These are phyloP conservation scores for Phragmatobia fuliginosa DNA, from an alignment of 2,888 invertebrate genomes.

Conservation along the genomic window DNA sequence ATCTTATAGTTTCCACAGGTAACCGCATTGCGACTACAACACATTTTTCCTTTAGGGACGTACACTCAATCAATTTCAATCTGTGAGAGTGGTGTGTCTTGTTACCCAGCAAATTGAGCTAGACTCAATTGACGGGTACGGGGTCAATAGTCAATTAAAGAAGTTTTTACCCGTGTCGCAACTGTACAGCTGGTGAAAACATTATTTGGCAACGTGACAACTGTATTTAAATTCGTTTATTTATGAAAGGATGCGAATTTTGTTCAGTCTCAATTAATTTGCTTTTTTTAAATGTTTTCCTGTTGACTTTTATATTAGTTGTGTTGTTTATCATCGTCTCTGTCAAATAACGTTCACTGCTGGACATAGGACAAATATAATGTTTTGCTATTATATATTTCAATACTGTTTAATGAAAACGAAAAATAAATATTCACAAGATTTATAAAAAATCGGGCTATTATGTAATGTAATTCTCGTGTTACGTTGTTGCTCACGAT, in stretches of 20 bases:
- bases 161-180: constrained; percentile 53
- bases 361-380: no score
- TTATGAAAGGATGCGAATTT: constrained; percentile 10
- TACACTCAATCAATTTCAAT: constrained; percentile 66
- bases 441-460: no score
- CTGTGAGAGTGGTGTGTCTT: constrained; percentile 56
- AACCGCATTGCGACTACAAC: not conserved
- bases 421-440: no score
- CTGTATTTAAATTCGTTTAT: constrained; percentile 19
- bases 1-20: not conserved
- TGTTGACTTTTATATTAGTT: not conserved
- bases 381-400: no score
- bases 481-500: no score
- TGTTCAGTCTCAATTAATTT: not conserved
- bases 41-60: not conserved
- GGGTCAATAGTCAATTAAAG: constrained; percentile 75
- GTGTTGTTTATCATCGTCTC: no score
- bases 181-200: constrained; percentile 22
- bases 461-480: no score
- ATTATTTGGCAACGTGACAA: constrained; percentile 38
- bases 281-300: not conserved
- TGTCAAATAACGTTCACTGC: no score
- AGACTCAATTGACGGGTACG: constrained; percentile 59
- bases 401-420: no score
- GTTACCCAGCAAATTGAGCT: constrained; percentile 68